Conservation (phyloP, 2,797 vertebrate species). For the Dallia pectoralis region DNA sequence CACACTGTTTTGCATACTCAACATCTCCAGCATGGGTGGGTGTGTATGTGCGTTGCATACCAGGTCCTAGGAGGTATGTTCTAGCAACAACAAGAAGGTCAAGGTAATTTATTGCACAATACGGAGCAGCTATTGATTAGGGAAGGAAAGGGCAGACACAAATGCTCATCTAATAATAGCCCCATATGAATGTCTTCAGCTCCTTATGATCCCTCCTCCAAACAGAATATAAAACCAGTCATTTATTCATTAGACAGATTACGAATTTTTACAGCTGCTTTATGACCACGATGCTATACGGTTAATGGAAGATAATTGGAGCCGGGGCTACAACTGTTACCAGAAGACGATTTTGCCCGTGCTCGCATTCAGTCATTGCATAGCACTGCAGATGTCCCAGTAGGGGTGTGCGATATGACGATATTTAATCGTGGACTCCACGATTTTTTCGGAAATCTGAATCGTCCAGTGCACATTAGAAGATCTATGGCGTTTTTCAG, state of each 20-base stretch:
- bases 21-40: not conserved
- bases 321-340: not conserved
- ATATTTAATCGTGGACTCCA: too few species aligned
- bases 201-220: not conserved
- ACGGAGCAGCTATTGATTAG: conserved; percentile 43
- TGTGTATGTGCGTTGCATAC: not conserved
- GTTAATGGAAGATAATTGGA: not conserved
- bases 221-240: not conserved
- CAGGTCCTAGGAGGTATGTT: not conserved
- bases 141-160: conserved; percentile 1
- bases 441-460: too few species aligned
- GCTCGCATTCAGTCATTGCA: not conserved
- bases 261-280: not conserved
- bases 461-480: too few species aligned
- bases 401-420: too few species aligned
- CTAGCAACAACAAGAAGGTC: conserved; percentile 34
- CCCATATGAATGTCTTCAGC: conserved; percentile 2
- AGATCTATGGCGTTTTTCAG: too few species aligned
- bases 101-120: conserved; percentile 56
- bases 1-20: not conserved
- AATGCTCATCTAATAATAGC: conserved; percentile 15
- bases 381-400: not conserved
- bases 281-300: not conserved
- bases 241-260: not conserved
- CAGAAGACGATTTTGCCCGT: not conserved